Conservation (phyloP, 1,140 invertebrate species). For the Tetranychus urticae region DNA sequence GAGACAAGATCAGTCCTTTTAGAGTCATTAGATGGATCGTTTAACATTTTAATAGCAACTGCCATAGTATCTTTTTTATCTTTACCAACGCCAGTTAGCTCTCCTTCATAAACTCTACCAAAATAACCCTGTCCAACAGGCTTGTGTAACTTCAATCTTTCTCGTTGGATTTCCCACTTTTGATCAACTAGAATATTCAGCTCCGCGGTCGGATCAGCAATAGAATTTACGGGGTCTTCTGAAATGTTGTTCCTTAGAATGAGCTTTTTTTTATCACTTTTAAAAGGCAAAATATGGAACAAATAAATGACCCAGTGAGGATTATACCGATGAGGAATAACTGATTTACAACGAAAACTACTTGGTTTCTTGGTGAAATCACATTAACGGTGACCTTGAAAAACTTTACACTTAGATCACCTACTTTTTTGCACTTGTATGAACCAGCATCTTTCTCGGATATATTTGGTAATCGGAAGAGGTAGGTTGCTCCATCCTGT, state of each 20-base stretch:
- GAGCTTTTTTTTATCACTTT: conserved; percentile 1
- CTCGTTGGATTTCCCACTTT: conserved; percentile 67
- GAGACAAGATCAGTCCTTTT: no score
- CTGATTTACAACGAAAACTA: background rate
- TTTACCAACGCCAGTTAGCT: conserved; percentile 40
- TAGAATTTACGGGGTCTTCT: conserved; percentile 5
- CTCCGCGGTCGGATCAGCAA: conserved; percentile 50
- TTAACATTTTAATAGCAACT: no score
- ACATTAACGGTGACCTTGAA: background rate
- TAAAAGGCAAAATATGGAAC: background rate
- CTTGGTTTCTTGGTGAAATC: background rate
- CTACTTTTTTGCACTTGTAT: background rate
- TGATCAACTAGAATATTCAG: conserved; percentile 62
- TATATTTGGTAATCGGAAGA: background rate
- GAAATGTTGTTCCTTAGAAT: conserved; percentile 12
- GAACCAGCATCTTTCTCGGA: background rate
- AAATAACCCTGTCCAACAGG: conserved; percentile 49
- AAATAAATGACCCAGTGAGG: no score
- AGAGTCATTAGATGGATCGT: no score
- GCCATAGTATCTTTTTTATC: conserved; percentile 63
- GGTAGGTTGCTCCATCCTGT: background rate
- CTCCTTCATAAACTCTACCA: conserved; percentile 68
- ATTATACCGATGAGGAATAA: no score
- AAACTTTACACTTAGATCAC: background rate
- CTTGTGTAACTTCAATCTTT: conserved; percentile 27